phyloP scores from a whole-genome alignment of 2,797 vertebrate species.

The Spheniscus humboldti region DNA sequence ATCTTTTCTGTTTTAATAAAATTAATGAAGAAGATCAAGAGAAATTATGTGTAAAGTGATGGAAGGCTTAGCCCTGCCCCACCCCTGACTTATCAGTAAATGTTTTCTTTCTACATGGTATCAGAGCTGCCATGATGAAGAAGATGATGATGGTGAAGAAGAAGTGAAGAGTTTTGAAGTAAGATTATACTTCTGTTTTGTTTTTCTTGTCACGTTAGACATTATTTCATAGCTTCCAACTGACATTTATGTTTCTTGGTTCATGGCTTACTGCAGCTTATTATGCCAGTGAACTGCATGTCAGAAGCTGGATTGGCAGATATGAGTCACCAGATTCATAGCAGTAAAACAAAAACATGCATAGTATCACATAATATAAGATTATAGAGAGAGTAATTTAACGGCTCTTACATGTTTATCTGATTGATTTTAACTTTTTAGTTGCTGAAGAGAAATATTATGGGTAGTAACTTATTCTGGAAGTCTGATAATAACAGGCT shows the following conservation, averaged over 20 bases:
- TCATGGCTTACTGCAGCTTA: conserved; percentile 74
- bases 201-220: conserved; percentile 5
- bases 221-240: conserved; percentile 69
- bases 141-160: conserved; percentile 89
- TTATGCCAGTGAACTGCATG: conserved; percentile 68
- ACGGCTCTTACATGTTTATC: not conserved
- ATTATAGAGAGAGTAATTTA: not conserved
- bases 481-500: not conserved
- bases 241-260: conserved; percentile 67
- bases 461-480: not conserved
- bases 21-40: not conserved
- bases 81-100: not conserved
- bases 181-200: conserved; percentile 63
- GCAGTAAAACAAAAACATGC: not conserved
- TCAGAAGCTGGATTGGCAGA: conserved; percentile 52
- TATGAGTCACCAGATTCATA: conserved; percentile 13
- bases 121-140: conserved; percentile 95
- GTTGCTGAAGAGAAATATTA: not conserved
- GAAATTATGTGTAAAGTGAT: not conserved
- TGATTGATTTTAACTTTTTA: not conserved
- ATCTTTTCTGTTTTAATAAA: not conserved
- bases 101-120: not conserved
- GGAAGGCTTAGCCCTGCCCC: not conserved
- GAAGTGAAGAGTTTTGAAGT: conserved; percentile 98
- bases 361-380: not conserved